Conservation (phyloP, 2,888 invertebrate genomes). For the Lingula anatina region DNA sequence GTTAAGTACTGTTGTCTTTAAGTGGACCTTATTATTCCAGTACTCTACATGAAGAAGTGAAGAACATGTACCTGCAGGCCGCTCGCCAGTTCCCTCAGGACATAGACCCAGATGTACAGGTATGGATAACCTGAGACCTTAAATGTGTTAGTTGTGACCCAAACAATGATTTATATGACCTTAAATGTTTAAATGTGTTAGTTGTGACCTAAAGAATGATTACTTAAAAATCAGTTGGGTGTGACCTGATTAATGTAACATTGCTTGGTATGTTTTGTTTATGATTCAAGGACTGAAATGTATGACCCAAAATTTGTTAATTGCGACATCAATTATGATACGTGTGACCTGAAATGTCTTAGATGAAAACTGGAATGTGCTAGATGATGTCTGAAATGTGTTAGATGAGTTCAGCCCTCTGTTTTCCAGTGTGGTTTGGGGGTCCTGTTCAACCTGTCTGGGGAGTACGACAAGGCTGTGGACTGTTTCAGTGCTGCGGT, state of each 20-base stretch:
- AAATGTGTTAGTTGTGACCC: too few species aligned
- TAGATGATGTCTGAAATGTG: too few species aligned
- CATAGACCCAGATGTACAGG: constrained; percentile 80
- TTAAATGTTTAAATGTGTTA: too few species aligned
- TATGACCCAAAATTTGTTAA: not conserved
- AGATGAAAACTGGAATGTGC: not conserved
- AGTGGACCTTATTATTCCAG: too few species aligned
- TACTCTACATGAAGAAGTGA: constrained; percentile 21
- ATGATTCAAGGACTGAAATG: too few species aligned
- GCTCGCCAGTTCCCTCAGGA: constrained; percentile 26
- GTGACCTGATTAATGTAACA: too few species aligned
- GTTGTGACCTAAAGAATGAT: too few species aligned
- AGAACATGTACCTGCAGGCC: constrained; percentile 39
- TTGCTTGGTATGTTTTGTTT: too few species aligned
- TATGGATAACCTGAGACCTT: too few species aligned
- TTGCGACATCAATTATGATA: not conserved
- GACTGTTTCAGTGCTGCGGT: constrained; percentile 93
- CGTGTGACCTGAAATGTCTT: not conserved
- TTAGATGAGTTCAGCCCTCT: not conserved
- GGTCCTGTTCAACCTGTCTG: constrained; percentile 88
- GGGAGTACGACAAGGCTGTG: constrained; percentile 91
- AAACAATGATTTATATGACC: too few species aligned
- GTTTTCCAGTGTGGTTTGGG: constrained; percentile 71
- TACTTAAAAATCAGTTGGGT: too few species aligned
- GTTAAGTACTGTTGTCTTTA: too few species aligned